Evolutionary conservation across 2,797 vertebrate genomes (phyloP), one percentile per base, ranked within the genome.

Genomic region (Steatocranus sp.): DNA sequence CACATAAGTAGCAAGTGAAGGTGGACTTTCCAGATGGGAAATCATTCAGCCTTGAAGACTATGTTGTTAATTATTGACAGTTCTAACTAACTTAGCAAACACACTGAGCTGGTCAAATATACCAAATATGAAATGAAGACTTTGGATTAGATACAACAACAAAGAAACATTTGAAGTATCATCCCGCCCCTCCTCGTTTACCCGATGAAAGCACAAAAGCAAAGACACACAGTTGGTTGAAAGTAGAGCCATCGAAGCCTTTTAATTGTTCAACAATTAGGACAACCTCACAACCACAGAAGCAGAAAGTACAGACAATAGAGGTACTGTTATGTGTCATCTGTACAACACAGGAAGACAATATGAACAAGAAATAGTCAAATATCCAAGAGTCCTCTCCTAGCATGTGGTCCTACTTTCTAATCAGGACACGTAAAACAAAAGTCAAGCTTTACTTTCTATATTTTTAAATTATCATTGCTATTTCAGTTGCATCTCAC

Each of bases 281-380:
- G 85, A 91, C 93, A 89, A 91, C 83, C 86, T 90, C 86, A 91
- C 91, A 87, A 91, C 87, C 90, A 95, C 93, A 92, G 88, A 91
- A 92, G 73, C 86, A 85, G 66, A 75, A 90, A 87, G 86, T 80
- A 93, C 88, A 93, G 87, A 82, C 91, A 82, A 87, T 73, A 89
- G 88, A 90, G 53, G 82, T 89, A 91, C 87, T 78, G 12, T 77
- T 66, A 75, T 81, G 80, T 75, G 53, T 85, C 56, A 83, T 89
- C 76, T 78, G 83, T 81, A 56, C 87, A 91, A 92, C 84, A 89
- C 56, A 85, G 61, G 82, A 88, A 84, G 61, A 86, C 82, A 50
- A 87, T 75, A 75, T 76, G 77, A 78, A 81, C 82, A 85, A 63
- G 38, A 93, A 88, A 86, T 58, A 87, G 14, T 81, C 80, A 85